Base-by-base conservation (phyloP, 2,888 invertebrate genomes). In the Nemurella pictetii region DNA sequence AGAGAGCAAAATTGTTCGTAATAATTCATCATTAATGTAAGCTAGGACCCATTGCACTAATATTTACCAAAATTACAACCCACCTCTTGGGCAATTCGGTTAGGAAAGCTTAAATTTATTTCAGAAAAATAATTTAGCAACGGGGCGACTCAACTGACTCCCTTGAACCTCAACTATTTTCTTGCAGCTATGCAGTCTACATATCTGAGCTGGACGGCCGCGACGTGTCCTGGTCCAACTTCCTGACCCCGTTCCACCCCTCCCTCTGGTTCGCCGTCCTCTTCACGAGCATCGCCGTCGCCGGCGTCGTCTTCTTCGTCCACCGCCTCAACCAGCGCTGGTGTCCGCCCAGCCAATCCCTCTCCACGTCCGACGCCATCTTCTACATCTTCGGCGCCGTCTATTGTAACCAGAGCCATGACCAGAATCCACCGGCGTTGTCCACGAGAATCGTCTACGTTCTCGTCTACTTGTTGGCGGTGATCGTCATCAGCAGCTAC, bases 401-500 rank as follows among this genome's bases (percentile, higher is more conserved):
- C 35, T 84, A 74, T 26, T 84, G 84, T 27, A 81, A 74, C n/a
- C 84, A 84, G 82, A 27, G 27, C 7, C n/a, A 80, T 12, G 35
- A 1, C 7, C 75, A 7, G 77, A 84, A 55, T 20, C 80, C 80
- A 0, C 20, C 12, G 55, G 72, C 84, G 2, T 72, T 28, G 55
- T 84, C 84, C 28, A 28, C n/a, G 27, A 78, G 84, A n/a, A 29
- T 84, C 29, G 84, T 84, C 32, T 55, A 73, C 73, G n/a, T 84
- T 29, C 30, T 80, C 20, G 32, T 30, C n/a, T 84, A 84, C 73
- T 26, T 84, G 4, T 32, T 72, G 7, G 84, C 72, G 0, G 80
- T 84, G 72, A n/a, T 84, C 30, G 32, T 84, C 0, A 36, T 84
- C 35, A 77, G 84, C 80, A 84, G 80, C 3, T 84, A 84, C 80